Evolutionary conservation across 2,888 invertebrate species (phyloP).

Genomic region (Coremacera marginata): DNA sequence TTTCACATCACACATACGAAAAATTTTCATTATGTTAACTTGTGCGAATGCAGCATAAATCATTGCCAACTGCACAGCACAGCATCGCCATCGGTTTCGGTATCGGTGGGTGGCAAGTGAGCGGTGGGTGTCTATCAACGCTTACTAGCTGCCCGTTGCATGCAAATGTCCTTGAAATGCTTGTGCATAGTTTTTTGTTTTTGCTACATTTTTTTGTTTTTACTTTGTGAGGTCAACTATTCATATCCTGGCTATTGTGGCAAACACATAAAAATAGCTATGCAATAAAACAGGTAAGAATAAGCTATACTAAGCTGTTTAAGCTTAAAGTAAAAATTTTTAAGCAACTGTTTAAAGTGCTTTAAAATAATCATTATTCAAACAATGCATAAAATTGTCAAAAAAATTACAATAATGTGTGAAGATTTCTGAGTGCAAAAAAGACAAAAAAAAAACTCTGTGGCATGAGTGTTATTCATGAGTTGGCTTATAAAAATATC

Average conservation of each 20-base stretch:
- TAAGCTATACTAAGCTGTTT: background rate
- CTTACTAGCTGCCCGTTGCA: background rate
- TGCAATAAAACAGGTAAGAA: background rate
- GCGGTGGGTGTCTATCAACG: background rate
- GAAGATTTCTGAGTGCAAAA: too few species aligned
- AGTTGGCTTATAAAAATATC: too few species aligned
- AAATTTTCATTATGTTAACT: background rate
- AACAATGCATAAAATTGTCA: too few species aligned
- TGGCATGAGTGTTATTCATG: too few species aligned
- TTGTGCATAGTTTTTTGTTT: background rate
- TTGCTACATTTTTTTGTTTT: background rate
- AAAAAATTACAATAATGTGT: too few species aligned
- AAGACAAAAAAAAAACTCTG: too few species aligned
- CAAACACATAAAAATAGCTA: background rate
- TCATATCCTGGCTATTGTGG: background rate
- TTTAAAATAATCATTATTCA: background rate
- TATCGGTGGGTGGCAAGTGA: background rate
- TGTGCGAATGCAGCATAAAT: slow-evolving; percentile 7
- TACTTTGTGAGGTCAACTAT: background rate
- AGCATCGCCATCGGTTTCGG: background rate
- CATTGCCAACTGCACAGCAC: background rate
- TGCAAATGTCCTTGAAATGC: slow-evolving; percentile 7
- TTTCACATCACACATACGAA: background rate
- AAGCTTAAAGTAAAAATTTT: background rate
- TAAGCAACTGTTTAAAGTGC: background rate